Evolutionary conservation across 2,888 invertebrate species (phyloP).

Genomic region (Athripsodes cinereus): DNA sequence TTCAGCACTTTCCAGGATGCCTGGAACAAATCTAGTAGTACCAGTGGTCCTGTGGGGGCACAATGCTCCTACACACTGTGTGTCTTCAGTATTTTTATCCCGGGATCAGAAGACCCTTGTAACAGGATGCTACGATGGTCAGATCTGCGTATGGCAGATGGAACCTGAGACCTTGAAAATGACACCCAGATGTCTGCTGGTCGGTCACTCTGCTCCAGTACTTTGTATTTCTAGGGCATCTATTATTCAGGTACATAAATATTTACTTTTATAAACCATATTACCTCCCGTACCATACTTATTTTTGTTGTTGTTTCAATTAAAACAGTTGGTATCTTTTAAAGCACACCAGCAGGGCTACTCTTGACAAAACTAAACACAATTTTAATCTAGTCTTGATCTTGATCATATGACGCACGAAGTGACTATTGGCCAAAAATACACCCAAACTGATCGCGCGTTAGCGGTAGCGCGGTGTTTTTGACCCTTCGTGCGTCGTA

Average conservation of each 20-base stretch:
- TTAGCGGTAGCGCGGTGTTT: too few species aligned
- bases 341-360: too few species aligned
- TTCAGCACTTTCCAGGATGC: constrained; percentile 44
- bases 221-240: constrained; percentile 83
- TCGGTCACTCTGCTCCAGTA: constrained; percentile 95
- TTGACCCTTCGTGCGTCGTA: too few species aligned
- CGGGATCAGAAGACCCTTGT: constrained; percentile 88
- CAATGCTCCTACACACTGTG: constrained; percentile 92
- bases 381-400: too few species aligned
- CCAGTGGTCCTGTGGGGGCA: constrained; percentile 98
- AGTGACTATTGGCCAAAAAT: too few species aligned
- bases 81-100: constrained; percentile 88
- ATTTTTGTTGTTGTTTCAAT: too few species aligned
- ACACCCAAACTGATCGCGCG: too few species aligned
- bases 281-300: too few species aligned
- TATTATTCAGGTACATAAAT: constrained; percentile 48
- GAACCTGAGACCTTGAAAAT: constrained; percentile 79
- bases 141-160: constrained; percentile 87
- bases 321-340: too few species aligned
- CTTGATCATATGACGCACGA: too few species aligned
- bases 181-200: constrained; percentile 83
- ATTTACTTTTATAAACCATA: too few species aligned
- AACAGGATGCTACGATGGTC: constrained; percentile 97
- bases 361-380: too few species aligned
- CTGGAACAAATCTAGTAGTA: constrained; percentile 86